Conservation (phyloP, 1,140 invertebrate species). For the Bombus turneri region DNA sequence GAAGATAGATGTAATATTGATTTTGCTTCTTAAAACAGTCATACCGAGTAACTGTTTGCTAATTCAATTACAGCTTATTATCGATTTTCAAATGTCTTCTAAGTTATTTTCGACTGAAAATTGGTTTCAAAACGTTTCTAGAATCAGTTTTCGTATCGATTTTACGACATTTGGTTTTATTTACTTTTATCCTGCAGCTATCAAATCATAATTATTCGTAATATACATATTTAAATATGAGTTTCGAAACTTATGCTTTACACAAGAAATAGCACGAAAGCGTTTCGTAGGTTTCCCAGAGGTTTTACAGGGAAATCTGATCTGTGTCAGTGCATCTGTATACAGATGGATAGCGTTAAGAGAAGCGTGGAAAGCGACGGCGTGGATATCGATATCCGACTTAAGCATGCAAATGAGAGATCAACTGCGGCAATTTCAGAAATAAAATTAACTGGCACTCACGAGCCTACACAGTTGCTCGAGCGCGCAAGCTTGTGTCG, state of each 20-base stretch:
- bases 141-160: no score
- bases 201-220: no score
- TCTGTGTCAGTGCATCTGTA: background rate
- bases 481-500: background rate
- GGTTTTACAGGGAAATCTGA: background rate
- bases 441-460: constrained; percentile 1
- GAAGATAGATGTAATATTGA: background rate
- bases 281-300: no score
- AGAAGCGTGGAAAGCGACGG: constrained; percentile 12
- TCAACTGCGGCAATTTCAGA: background rate
- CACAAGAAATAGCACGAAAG: background rate
- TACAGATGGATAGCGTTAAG: background rate
- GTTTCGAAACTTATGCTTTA: no score
- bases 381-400: background rate
- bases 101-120: no score
- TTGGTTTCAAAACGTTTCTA: no score
- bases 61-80: background rate
- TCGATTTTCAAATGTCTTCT: background rate
- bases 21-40: background rate
- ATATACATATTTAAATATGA: no score
- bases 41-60: background rate
- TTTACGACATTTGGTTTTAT: no score
- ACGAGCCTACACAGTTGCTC: background rate
- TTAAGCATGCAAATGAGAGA: constrained; percentile 3
- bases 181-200: no score